phyloP scores from a whole-genome alignment of 2,113 vertebrate species.

The Trinectes maculatus region DNA sequence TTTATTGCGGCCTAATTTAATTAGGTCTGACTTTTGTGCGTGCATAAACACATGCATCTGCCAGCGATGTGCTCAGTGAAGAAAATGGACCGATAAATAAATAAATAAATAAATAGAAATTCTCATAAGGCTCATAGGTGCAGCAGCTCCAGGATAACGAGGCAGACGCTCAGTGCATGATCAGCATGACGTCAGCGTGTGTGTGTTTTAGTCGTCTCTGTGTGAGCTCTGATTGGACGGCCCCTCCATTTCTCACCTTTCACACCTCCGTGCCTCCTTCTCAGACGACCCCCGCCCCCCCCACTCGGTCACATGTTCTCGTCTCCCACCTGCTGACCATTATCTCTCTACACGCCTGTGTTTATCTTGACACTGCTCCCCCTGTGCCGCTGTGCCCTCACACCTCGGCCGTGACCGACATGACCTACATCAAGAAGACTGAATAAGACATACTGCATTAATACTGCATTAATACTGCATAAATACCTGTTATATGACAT shows the following conservation, averaged over 20 bases:
- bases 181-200: conserved; percentile 6
- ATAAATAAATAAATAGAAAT: neutral
- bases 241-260: conserved; percentile 18
- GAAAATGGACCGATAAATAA: neutral
- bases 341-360: neutral
- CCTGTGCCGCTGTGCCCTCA: neutral
- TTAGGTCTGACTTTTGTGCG: conserved; percentile 26
- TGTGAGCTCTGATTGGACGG: conserved; percentile 17
- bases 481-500: too few relatives aligned
- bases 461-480: too few relatives aligned
- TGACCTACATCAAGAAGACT: too few relatives aligned
- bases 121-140: neutral
- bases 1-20: conserved; percentile 79
- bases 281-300: neutral
- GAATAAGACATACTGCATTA: too few relatives aligned
- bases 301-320: neutral
- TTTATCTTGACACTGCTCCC: conserved; percentile 1
- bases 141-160: conserved; percentile 16
- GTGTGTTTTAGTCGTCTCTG: conserved; percentile 6
- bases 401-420: neutral
- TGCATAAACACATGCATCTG: neutral
- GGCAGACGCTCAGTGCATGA: neutral
- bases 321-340: conserved; percentile 30
- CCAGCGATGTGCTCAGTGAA: neutral
- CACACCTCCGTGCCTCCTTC: conserved; percentile 6